Evolutionary conservation across 1,140 invertebrate genomes (phyloP).

Genomic region (Diachasma alloeum): DNA sequence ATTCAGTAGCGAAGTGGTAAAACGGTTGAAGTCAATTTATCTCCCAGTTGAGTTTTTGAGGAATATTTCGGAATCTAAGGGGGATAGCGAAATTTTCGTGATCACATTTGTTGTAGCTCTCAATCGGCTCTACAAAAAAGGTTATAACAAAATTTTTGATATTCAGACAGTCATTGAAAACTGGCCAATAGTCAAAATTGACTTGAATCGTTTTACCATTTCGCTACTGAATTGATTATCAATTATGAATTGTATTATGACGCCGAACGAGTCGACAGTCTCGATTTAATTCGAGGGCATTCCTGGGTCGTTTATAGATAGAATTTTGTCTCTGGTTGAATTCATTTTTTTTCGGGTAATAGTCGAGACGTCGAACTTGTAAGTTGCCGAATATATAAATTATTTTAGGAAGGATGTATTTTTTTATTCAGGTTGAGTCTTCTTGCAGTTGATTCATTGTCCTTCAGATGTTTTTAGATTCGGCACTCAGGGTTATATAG

Average conservation of each 20-base stretch:
- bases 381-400: not conserved
- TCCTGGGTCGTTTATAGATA: not conserved
- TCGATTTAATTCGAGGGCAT: not conserved
- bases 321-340: not conserved
- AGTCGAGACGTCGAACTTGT: not conserved
- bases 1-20: no score
- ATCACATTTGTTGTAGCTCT: no score
- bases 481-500: not conserved
- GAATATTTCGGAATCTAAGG: no score
- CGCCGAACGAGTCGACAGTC: not conserved
- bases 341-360: not conserved
- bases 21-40: no score
- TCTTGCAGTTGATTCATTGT: not conserved
- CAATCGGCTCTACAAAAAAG: no score
- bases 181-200: no score
- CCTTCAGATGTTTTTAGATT: not conserved
- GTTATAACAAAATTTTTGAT: no score
- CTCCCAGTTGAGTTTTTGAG: no score
- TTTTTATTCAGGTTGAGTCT: not conserved
- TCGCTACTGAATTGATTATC: not conserved
- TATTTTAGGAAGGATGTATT: not conserved
- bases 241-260: not conserved
- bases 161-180: no score
- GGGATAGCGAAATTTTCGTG: no score
- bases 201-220: no score